These are phyloP conservation scores for Gymnocephalus cernua DNA, from an alignment of 2,113 vertebrate genomes.

Conservation along the genomic window DNA sequence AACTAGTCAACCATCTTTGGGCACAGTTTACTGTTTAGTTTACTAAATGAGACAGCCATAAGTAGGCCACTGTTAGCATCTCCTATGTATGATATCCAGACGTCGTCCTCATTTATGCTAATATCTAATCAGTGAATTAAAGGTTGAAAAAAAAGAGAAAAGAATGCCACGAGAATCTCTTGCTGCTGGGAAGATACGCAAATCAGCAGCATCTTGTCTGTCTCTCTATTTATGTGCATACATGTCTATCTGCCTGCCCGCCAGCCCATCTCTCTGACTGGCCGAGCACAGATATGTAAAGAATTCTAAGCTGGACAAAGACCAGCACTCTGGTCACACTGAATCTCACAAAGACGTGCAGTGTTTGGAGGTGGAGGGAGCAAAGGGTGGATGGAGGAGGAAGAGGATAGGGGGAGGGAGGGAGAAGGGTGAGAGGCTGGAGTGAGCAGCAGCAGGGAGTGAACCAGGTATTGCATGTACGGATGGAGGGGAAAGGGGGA, in stretches of 20 bases:
- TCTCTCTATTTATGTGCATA: slow-evolving; percentile 19
- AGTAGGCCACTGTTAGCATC: neutral
- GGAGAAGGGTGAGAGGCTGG: slow-evolving; percentile 28
- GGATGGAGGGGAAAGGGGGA: neutral
- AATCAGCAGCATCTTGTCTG: neutral
- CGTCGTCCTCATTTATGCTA: neutral
- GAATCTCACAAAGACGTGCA: slow-evolving; percentile 75
- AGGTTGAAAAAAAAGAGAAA: neutral
- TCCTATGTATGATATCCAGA: neutral
- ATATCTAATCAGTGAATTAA: neutral
- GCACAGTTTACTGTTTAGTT: neutral
- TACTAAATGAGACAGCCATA: neutral
- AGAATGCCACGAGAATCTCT: neutral
- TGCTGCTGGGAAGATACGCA: neutral
- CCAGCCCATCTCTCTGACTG: slow-evolving; percentile 25
- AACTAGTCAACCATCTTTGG: neutral
- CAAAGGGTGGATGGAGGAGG: slow-evolving; percentile 22
- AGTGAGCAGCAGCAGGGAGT: slow-evolving; percentile 4
- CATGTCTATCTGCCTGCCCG: slow-evolving; percentile 2
- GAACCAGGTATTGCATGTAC: slow-evolving; percentile 20
- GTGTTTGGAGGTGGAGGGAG: slow-evolving; percentile 63
- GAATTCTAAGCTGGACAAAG: slow-evolving; percentile 81
- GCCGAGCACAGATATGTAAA: slow-evolving; percentile 73
- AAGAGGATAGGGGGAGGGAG: neutral
- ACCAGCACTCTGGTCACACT: slow-evolving; percentile 66